Percentiles rank a stretch among this genome's conserved stretches.
Conservation (phyloP, 2,113 vertebrate species). For the Alces alces region DNA sequence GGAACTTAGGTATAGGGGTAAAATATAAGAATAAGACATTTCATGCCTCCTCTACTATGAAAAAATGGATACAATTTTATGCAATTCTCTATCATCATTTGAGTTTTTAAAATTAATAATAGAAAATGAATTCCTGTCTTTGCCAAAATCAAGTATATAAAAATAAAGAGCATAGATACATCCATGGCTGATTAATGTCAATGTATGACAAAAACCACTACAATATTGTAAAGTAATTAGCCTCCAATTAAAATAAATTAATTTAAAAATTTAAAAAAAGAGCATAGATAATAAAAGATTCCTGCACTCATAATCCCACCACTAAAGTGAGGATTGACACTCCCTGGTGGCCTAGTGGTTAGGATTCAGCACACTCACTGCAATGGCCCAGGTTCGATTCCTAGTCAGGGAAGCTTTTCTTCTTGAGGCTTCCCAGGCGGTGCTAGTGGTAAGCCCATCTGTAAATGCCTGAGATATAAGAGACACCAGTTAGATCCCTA, state of each 20-base stretch:
- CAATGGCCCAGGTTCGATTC: background rate
- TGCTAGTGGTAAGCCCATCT: background rate
- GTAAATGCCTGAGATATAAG: background rate
- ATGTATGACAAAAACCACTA: background rate
- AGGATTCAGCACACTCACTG: background rate
- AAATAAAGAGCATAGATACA: background rate
- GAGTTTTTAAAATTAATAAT: background rate
- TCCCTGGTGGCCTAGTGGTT: background rate
- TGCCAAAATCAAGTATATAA: background rate
- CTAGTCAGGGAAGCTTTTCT: background rate
- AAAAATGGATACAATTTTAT: background rate
- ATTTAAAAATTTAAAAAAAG: rapidly evolving
- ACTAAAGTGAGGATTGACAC: background rate
- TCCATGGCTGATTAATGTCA: background rate
- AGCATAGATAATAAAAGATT: background rate
- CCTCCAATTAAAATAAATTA: background rate
- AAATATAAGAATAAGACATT: background rate
- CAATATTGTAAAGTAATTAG: background rate
- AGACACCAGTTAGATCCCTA: background rate
- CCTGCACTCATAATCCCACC: background rate
- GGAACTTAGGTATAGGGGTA: rapidly evolving
- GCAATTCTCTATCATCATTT: background rate
- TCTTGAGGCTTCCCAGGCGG: background rate
- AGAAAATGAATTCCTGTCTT: background rate
- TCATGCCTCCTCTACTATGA: background rate